Conservation (phyloP, 2,113 vertebrate genomes). For the Prochilodus magdalenae region DNA sequence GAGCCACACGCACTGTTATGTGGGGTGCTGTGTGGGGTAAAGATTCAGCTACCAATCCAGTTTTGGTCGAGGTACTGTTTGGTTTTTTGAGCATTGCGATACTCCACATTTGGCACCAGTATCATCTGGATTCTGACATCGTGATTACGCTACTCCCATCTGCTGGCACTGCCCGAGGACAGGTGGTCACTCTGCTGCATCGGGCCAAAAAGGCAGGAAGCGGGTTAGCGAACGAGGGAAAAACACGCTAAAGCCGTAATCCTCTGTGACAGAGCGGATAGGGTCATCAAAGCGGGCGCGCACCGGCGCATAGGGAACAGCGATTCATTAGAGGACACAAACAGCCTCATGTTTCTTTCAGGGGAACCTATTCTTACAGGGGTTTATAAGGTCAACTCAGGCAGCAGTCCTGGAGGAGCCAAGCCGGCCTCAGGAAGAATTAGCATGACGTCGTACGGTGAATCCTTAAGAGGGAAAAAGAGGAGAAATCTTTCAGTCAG, state of each 20-base stretch:
- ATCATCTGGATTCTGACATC: not conserved
- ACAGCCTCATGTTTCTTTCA: not conserved
- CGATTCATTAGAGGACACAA: not conserved
- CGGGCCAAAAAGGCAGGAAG: slow-evolving; percentile 35
- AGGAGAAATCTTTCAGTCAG: not conserved
- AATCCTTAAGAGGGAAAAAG: not conserved
- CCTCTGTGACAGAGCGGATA: not conserved
- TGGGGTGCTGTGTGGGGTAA: too few species aligned
- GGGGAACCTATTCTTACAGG: not conserved
- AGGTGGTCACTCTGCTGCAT: slow-evolving; percentile 29
- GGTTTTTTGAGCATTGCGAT: too few species aligned
- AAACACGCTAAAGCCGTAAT: slow-evolving; percentile 26
- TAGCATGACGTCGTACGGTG: not conserved
- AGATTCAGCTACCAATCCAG: too few species aligned
- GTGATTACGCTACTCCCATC: not conserved
- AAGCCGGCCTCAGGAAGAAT: not conserved
- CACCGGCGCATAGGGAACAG: not conserved
- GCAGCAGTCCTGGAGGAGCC: not conserved
- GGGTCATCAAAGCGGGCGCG: slow-evolving; percentile 2
- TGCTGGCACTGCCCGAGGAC: slow-evolving; percentile 16
- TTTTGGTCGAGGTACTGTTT: too few species aligned
- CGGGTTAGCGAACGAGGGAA: not conserved
- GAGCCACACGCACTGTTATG: too few species aligned
- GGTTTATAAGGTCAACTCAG: not conserved
- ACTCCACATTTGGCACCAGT: not conserved